Percentiles rank a stretch among this genome's conserved stretches.
Conservation (phyloP, 2,888 invertebrate genomes). For the Standfussiana lucernea region DNA sequence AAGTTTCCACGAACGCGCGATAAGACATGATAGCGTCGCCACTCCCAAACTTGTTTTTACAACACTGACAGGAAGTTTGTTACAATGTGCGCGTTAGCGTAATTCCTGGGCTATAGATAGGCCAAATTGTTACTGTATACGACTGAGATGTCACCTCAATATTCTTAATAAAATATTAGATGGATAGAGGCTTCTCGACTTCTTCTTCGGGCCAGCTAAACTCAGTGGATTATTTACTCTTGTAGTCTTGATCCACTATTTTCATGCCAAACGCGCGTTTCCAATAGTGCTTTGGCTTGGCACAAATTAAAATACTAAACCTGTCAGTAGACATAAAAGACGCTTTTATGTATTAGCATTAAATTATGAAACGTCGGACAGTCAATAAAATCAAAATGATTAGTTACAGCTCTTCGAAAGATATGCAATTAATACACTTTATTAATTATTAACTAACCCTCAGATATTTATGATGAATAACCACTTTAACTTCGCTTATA, state of each 20-base stretch:
- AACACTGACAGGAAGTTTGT: conserved; percentile 68
- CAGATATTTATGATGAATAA: background rate
- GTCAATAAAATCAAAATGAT: conserved; percentile 4
- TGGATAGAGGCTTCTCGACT: background rate
- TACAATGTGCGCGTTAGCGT: conserved; percentile 48
- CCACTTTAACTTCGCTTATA: conserved; percentile 21
- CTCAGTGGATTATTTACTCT: background rate
- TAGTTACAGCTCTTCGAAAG: conserved; percentile 3
- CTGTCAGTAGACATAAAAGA: conserved; percentile 11
- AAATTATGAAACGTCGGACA: background rate
- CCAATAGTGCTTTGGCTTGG: conserved; percentile 22
- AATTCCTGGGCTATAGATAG: conserved; percentile 44
- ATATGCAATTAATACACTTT: conserved; percentile 13
- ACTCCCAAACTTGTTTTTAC: conserved; percentile 75
- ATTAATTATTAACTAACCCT: conserved; percentile 8
- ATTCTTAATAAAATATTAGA: background rate
- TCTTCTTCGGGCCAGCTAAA: background rate
- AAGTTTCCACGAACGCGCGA: conserved; percentile 84
- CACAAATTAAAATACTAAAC: conserved; percentile 32
- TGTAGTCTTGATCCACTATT: background rate
- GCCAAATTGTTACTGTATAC: background rate
- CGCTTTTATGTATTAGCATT: conserved; percentile 14
- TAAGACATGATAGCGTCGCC: conserved; percentile 73
- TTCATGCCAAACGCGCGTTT: conserved; percentile 16
- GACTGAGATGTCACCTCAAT: background rate